phyloP scores from a whole-genome alignment of 23 tunicate species.

The Ascidia mentula region DNA sequence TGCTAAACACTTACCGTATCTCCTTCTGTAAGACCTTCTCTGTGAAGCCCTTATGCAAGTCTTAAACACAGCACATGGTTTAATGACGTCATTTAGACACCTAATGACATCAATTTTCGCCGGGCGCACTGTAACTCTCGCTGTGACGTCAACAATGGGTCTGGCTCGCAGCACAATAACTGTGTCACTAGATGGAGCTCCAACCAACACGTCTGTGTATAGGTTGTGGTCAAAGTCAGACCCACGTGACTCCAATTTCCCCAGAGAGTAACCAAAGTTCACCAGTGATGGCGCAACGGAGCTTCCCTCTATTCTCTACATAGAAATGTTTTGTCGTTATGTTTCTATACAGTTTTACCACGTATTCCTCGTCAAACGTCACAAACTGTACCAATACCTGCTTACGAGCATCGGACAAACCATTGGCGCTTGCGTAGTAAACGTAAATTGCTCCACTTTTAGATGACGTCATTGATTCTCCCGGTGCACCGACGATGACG shows the following conservation, averaged over 20 bases:
- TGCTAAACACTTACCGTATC: not conserved
- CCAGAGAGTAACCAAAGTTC: constrained; percentile 13
- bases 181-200: constrained; percentile 6
- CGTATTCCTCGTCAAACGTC: too few relatives aligned
- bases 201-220: constrained; percentile 15
- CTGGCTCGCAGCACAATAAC: not conserved
- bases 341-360: too few relatives aligned
- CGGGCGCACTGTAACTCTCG: not conserved
- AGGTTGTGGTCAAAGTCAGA: constrained; percentile 8
- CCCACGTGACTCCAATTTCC: not conserved
- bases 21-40: too few relatives aligned
- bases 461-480: not conserved
- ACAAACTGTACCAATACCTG: too few relatives aligned
- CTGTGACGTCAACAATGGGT: not conserved
- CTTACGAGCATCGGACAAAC: constrained; percentile 12
- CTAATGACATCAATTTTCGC: constrained; percentile 1
- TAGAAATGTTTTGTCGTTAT: too few relatives aligned
- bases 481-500: constrained; percentile 38
- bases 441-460: constrained; percentile 36
- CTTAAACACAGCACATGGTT: not conserved
- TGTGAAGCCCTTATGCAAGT: too few relatives aligned
- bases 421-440: constrained; percentile 15
- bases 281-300: constrained; percentile 1
- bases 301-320: constrained; percentile 11
- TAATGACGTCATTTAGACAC: not conserved